phyloP scores from a whole-genome alignment of 2,888 invertebrate species.

The Erebia epiphron region DNA sequence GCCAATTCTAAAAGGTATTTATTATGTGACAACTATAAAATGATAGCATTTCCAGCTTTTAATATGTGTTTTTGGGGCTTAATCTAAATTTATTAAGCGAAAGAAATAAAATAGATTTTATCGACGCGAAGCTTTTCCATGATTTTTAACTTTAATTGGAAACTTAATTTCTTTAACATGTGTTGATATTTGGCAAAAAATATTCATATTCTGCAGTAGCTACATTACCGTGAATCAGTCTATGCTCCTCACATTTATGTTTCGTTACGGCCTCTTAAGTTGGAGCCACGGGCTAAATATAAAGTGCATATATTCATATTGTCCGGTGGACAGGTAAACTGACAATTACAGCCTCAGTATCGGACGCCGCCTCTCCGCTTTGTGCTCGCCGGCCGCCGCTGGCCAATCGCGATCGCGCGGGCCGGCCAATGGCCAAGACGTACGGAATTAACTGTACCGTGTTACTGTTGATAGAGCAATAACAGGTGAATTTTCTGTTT shows the following conservation, averaged over 20 bases:
- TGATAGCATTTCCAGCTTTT: too few relatives aligned
- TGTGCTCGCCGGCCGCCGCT: constrained; percentile 63
- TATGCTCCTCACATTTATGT: too few relatives aligned
- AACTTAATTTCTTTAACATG: too few relatives aligned
- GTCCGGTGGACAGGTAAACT: constrained; percentile 57
- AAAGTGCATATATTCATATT: constrained; percentile 68
- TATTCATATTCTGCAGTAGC: not conserved
- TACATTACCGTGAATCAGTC: too few relatives aligned
- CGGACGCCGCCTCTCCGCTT: constrained; percentile 71
- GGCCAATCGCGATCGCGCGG: constrained; percentile 69
- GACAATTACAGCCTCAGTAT: constrained; percentile 60
- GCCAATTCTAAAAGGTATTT: too few relatives aligned
- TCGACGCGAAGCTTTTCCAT: too few relatives aligned
- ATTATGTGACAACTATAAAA: too few relatives aligned
- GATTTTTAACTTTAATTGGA: too few relatives aligned
- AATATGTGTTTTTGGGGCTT: too few relatives aligned
- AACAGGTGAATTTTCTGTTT: constrained; percentile 21
- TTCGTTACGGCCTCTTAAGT: not conserved
- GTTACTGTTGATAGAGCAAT: constrained; percentile 67
- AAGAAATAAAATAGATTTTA: too few relatives aligned
- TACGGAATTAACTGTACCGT: constrained; percentile 67
- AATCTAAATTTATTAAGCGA: too few relatives aligned
- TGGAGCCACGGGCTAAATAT: constrained; percentile 36
- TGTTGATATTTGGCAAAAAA: not conserved
- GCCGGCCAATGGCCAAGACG: constrained; percentile 67